phyloP scores from a whole-genome alignment of 1,140 invertebrate genomes.

The Heliconius melpomene region DNA sequence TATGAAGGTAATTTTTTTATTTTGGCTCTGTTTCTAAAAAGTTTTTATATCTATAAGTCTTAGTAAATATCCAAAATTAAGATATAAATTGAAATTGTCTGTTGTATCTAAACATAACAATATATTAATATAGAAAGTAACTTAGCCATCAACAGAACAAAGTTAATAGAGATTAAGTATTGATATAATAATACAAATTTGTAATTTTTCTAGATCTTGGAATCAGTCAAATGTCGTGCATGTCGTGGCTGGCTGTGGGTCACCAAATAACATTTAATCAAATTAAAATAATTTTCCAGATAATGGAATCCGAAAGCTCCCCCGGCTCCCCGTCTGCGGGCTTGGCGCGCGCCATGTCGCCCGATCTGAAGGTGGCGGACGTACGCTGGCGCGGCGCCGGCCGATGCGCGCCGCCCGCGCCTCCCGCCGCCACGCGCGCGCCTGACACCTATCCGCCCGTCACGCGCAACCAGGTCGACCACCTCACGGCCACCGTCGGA shows the following conservation, averaged over 20 bases:
- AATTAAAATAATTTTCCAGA: slow-evolving; percentile 59
- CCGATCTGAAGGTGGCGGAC: slow-evolving; percentile 84
- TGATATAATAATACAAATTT: no score
- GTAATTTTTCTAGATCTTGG: no score
- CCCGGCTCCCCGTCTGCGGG: slow-evolving; percentile 81
- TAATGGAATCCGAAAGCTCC: slow-evolving; percentile 76
- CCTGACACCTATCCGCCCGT: slow-evolving; percentile 87
- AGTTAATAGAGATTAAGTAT: no score
- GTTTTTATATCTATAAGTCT: no score
- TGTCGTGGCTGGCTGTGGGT: no score
- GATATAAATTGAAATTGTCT: no score
- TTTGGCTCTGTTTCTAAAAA: neutral
- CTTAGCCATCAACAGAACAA: no score
- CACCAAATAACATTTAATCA: no score
- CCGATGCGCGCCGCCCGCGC: slow-evolving; percentile 82
- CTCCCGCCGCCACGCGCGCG: slow-evolving; percentile 80
- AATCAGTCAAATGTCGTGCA: no score
- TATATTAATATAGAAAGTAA: no score
- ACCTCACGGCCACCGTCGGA: slow-evolving; percentile 89
- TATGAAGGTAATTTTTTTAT: slow-evolving; percentile 80
- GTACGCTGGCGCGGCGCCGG: slow-evolving; percentile 82
- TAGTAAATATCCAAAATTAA: no score
- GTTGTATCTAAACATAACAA: no score
- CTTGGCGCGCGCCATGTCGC: slow-evolving; percentile 82
- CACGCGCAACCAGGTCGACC: slow-evolving; percentile 91